These are phyloP conservation scores for Falco biarmicus DNA, from an alignment of 2,797 vertebrate species.

Conservation along the genomic window DNA sequence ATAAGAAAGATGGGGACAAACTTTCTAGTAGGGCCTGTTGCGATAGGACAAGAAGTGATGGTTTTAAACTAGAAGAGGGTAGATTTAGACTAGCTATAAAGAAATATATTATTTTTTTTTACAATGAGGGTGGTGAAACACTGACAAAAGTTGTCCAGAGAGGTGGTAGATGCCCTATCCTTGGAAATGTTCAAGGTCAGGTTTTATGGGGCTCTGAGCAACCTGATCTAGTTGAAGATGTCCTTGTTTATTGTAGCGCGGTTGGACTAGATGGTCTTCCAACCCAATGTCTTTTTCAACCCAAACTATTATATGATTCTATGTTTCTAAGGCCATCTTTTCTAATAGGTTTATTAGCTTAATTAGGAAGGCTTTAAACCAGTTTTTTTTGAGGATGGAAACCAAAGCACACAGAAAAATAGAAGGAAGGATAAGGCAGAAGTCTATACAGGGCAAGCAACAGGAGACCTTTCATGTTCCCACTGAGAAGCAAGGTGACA, in stretches of 20 bases:
- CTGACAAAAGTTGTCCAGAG: too few species aligned
- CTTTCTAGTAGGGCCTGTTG: too few species aligned
- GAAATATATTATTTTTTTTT: too few species aligned
- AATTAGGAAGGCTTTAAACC: neutral
- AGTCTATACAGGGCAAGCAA: neutral
- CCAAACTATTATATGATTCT: neutral
- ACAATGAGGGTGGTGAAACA: too few species aligned
- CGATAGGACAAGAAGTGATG: too few species aligned
- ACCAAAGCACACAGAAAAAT: neutral
- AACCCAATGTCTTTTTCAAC: neutral
- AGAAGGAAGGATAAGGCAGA: neutral
- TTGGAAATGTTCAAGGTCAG: too few species aligned
- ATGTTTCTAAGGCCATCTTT: neutral
- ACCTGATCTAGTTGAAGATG: neutral
- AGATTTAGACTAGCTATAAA: too few species aligned
- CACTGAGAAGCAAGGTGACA: neutral
- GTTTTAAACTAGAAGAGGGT: too few species aligned
- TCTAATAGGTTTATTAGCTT: neutral
- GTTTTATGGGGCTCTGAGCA: neutral
- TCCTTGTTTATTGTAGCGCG: neutral
- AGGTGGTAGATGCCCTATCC: too few species aligned
- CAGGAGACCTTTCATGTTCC: too few species aligned
- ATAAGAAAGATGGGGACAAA: too few species aligned
- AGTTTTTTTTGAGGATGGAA: neutral
- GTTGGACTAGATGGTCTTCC: neutral